A percentile compares a stretch with the other conserved stretches of the same genome.
phyloP scores from a whole-genome alignment of 2,113 vertebrate genomes.

The Upupa epops region DNA sequence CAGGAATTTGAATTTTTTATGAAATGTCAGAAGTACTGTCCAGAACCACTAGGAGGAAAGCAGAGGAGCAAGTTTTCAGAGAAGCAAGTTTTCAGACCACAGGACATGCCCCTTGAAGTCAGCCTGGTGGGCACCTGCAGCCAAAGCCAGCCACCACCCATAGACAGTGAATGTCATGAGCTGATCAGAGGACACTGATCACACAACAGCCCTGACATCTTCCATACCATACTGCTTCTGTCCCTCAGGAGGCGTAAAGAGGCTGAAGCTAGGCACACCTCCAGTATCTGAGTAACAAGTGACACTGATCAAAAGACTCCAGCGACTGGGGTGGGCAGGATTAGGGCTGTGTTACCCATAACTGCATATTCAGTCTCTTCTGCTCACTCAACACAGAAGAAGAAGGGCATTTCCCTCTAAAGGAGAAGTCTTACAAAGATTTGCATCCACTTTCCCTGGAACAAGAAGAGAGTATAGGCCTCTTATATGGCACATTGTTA shows the following conservation, averaged over 20 bases:
- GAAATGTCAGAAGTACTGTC: background rate
- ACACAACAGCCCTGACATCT: rapidly evolving
- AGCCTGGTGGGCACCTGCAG: rapidly evolving
- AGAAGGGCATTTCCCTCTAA: background rate
- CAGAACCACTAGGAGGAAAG: background rate
- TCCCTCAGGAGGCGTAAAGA: background rate
- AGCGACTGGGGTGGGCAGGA: background rate
- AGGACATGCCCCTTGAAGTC: background rate
- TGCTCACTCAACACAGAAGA: background rate
- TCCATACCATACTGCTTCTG: background rate
- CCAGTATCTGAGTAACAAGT: background rate
- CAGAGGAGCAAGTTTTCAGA: background rate
- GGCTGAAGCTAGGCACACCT: background rate
- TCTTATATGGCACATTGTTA: background rate
- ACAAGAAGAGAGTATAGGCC: background rate
- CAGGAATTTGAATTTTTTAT: background rate
- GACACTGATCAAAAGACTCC: background rate
- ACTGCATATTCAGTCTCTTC: background rate
- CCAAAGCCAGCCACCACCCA: background rate
- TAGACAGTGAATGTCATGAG: rapidly evolving
- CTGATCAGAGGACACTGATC: rapidly evolving
- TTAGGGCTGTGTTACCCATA: rapidly evolving
- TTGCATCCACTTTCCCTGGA: background rate
- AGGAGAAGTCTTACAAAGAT: background rate
- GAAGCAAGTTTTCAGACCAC: background rate